Conservation (phyloP, 2,113 vertebrate genomes). For the Leucosticte australis region DNA sequence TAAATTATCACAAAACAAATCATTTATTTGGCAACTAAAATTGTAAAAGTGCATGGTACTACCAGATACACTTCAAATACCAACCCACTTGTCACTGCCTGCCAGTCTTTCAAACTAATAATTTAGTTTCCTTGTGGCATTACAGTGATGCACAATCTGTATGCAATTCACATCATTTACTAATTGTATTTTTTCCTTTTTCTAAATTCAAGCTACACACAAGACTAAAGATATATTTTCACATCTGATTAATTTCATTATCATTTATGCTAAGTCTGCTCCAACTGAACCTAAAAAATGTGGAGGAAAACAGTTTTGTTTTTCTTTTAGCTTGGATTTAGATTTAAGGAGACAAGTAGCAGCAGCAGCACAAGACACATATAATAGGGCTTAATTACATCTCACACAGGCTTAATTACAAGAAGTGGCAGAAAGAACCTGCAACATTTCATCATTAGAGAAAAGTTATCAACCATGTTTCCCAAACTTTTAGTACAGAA, state of each 20-base stretch:
- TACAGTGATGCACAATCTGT: neutral
- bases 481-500: neutral
- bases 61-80: neutral
- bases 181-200: neutral
- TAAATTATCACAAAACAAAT: neutral
- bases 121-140: neutral
- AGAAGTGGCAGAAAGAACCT: constrained; percentile 40
- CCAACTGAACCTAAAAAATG: neutral
- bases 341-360: constrained; percentile 20
- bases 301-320: neutral
- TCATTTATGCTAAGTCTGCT: neutral
- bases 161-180: neutral
- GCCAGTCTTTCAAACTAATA: neutral
- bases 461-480: constrained; percentile 8
- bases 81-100: neutral
- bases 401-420: constrained; percentile 24
- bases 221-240: neutral
- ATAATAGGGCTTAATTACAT: constrained; percentile 36
- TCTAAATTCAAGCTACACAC: neutral
- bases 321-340: neutral
- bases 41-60: neutral
- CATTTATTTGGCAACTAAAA: neutral
- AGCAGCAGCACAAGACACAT: constrained; percentile 4
- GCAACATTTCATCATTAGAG: neutral
- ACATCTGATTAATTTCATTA: constrained; percentile 34